Evolutionary conservation across 2,113 vertebrate species (phyloP), one percentile per base, ranked within the genome.

Genomic region (Ciconia stormi): DNA sequence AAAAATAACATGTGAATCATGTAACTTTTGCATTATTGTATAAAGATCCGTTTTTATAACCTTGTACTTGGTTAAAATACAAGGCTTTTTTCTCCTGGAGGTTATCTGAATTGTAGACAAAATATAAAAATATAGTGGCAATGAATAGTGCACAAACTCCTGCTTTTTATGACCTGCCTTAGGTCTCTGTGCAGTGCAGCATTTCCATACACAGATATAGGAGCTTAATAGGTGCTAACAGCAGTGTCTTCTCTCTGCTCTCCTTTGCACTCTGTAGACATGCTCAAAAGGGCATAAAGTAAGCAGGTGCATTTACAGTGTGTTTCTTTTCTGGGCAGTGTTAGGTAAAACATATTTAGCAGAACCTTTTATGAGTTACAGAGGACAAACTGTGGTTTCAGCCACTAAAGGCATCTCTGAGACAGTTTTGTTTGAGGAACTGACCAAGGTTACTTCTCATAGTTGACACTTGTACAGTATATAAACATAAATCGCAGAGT

Each of bases 401-500:
- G 22, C 16, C 40, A 72, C n/a, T 93, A 38, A 90, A 30, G 61
- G 59, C 30, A 30, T 63, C 46, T 62, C 81, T 82, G n/a, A 95
- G 74, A 69, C n/a, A 61, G 34, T 47, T 74, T 73, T 96, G 53
- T 95, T 76, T 83, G n/a, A 89, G 47, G 20, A 90, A 58, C 13
- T 95, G 87, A 47, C 42, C 46, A 81, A 87, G 23, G 56, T 90
- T 90, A 71, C 50, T 74, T 86, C 81, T 83, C 66, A 77, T 17
- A 87, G 11, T 74, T 93, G 83, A 77, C 52, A 85, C 7, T 87
- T 40, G 13, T 91, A 80, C 13, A 79, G 40, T 32, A 70, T 76
- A 91, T 53, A 93, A 49, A 84, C 58, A 79, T 86, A 96, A 95
- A 93, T 95, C 66, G 94, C 8, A 18, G 34, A 27, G 8, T 73